Evolutionary conservation across 1,140 invertebrate species (phyloP).

Genomic region (Littorina saxatilis): DNA sequence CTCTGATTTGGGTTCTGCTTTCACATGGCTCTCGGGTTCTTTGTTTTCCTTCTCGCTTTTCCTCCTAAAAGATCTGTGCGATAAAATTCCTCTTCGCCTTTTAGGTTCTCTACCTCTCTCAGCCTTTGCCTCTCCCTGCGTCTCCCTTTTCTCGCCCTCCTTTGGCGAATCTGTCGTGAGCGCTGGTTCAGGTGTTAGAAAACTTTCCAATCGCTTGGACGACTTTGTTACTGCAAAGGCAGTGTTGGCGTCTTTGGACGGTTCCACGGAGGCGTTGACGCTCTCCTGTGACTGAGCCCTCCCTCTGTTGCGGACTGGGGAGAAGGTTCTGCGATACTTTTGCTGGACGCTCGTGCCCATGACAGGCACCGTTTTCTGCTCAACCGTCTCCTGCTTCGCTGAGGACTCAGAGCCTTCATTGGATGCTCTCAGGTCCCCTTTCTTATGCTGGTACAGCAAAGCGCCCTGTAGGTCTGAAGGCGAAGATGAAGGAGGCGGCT

Average conservation of each 20-base stretch:
- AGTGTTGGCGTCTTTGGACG: too few species aligned
- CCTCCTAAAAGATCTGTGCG: conserved; percentile 32
- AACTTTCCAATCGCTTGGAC: too few species aligned
- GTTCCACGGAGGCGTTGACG: too few species aligned
- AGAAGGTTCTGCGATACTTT: conserved; percentile 50
- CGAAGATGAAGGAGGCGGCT: background rate
- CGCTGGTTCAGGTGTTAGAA: background rate
- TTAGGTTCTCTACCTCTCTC: conserved; percentile 26
- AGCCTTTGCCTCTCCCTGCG: too few species aligned
- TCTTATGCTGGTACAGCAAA: background rate
- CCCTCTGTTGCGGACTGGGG: conserved; percentile 14
- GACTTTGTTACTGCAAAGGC: too few species aligned
- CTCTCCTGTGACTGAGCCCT: background rate
- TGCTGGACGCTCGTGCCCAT: conserved; percentile 45
- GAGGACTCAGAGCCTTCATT: background rate
- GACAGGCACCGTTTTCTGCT: conserved; percentile 40
- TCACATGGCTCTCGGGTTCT: background rate
- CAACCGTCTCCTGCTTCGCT: conserved; percentile 9
- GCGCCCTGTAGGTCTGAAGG: background rate
- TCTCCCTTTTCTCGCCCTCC: conserved; percentile 1
- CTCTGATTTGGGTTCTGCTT: background rate
- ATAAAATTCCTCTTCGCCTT: conserved; percentile 7
- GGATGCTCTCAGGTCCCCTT: background rate
- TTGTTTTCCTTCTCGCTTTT: conserved; percentile 32
- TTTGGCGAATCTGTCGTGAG: background rate